Evolutionary conservation across 1,140 invertebrate species (phyloP).

Genomic region (Hypothenemus hampei): DNA sequence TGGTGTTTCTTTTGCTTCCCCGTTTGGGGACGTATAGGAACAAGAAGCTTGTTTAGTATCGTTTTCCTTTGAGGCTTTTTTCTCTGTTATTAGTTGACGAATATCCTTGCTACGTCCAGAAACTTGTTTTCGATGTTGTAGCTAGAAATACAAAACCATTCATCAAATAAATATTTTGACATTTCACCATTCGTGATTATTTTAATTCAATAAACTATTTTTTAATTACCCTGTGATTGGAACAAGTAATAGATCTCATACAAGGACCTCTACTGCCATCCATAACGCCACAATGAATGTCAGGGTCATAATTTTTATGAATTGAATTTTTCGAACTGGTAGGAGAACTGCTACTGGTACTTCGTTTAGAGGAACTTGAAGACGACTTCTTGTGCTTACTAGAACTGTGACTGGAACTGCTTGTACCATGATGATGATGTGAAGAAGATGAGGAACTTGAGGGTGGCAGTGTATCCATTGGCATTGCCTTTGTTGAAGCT

Average conservation of each 20-base stretch:
- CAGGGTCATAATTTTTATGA: conserved; percentile 35
- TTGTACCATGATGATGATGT: conserved; percentile 7
- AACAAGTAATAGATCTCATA: conserved; percentile 38
- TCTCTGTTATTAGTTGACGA: conserved; percentile 33
- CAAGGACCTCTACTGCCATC: conserved; percentile 36
- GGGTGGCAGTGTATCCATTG: conserved; percentile 15
- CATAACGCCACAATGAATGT: conserved; percentile 37
- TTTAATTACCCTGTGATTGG: conserved; percentile 38
- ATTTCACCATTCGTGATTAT: no score
- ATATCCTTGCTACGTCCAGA: conserved; percentile 36
- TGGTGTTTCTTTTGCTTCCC: conserved; percentile 26
- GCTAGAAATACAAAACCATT: conserved; percentile 29
- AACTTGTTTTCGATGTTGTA: conserved; percentile 34
- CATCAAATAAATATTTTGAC: no score
- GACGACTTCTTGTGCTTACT: conserved; percentile 21
- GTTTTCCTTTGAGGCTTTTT: conserved; percentile 35
- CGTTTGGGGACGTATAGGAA: conserved; percentile 29
- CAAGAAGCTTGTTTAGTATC: conserved; percentile 25
- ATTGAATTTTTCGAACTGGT: conserved; percentile 25
- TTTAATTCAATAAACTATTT: no score
- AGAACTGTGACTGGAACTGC: conserved; percentile 13
- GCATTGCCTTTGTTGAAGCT: conserved; percentile 2
- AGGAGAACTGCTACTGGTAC: conserved; percentile 16
- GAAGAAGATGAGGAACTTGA: conserved; percentile 9
- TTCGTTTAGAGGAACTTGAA: conserved; percentile 10